Conservation (phyloP, 2,888 invertebrate genomes). For the Itoplectis maculator region DNA sequence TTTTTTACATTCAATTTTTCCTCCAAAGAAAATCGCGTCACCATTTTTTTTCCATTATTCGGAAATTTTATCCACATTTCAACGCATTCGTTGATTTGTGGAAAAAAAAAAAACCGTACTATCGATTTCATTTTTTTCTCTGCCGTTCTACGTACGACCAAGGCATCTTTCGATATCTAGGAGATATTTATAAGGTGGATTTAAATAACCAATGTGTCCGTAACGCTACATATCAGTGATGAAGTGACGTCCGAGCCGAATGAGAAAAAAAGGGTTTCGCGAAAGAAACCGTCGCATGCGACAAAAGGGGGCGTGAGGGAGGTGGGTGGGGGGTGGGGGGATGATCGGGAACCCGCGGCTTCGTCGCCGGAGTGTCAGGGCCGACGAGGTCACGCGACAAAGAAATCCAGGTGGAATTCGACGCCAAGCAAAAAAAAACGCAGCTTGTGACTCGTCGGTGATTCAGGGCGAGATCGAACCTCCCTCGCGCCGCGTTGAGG, state of each 20-base stretch:
- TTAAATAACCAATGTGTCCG: slow-evolving; percentile 53
- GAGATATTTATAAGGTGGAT: slow-evolving; percentile 49
- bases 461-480: slow-evolving; percentile 11
- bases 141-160: slow-evolving; percentile 33
- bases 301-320: slow-evolving; percentile 1
- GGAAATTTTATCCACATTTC: too few species aligned
- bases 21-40: background rate
- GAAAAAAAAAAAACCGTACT: background rate
- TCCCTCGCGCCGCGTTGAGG: background rate
- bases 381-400: background rate
- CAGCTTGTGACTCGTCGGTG: background rate
- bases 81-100: background rate
- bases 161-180: slow-evolving; percentile 46
- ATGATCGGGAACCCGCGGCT: too few species aligned
- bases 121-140: background rate
- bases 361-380: slow-evolving; percentile 6
- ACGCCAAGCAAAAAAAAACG: background rate
- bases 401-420: slow-evolving; percentile 1
- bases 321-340: background rate
- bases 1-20: background rate
- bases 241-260: slow-evolving; percentile 39
- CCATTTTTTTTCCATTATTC: background rate
- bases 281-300: slow-evolving; percentile 23
- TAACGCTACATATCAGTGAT: slow-evolving; percentile 58
- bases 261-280: slow-evolving; percentile 25